phyloP scores from a whole-genome alignment of 2,888 invertebrate species.

The Cerceris ruficornis region DNA sequence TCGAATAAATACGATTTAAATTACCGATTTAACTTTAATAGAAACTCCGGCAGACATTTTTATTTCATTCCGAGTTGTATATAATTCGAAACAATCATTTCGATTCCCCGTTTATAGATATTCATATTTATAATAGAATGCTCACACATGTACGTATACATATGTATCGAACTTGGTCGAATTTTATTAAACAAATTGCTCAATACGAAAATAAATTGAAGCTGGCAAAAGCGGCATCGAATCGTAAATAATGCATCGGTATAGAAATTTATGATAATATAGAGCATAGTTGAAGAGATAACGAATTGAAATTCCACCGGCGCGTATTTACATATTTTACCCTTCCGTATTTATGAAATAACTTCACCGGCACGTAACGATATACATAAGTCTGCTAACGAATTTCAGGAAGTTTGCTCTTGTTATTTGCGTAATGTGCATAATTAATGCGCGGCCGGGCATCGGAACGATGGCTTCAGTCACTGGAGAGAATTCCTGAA shows the following conservation, averaged over 20 bases:
- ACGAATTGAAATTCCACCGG: slow-evolving; percentile 42
- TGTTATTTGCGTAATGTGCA: background rate
- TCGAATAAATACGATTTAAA: too few species aligned
- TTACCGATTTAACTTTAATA: too few species aligned
- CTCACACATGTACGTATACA: too few species aligned
- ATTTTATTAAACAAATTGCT: slow-evolving; percentile 38
- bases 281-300: slow-evolving; percentile 26
- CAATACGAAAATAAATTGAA: slow-evolving; percentile 45
- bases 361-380: slow-evolving; percentile 1
- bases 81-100: too few species aligned
- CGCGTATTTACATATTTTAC: slow-evolving; percentile 21
- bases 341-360: background rate
- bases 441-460: slow-evolving; percentile 8
- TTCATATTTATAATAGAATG: too few species aligned
- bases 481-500: background rate
- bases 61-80: too few species aligned
- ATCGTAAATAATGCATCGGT: slow-evolving; percentile 46
- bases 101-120: too few species aligned
- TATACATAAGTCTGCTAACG: slow-evolving; percentile 5
- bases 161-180: background rate
- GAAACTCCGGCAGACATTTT: too few species aligned
- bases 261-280: slow-evolving; percentile 57
- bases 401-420: slow-evolving; percentile 10
- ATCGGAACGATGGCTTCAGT: background rate
- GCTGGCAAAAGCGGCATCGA: slow-evolving; percentile 38